A percentile compares a stretch with the other conserved stretches of the same genome.
These are phyloP conservation scores for Bugula neritina DNA, from an alignment of 2,888 invertebrate genomes.

Conservation along the genomic window DNA sequence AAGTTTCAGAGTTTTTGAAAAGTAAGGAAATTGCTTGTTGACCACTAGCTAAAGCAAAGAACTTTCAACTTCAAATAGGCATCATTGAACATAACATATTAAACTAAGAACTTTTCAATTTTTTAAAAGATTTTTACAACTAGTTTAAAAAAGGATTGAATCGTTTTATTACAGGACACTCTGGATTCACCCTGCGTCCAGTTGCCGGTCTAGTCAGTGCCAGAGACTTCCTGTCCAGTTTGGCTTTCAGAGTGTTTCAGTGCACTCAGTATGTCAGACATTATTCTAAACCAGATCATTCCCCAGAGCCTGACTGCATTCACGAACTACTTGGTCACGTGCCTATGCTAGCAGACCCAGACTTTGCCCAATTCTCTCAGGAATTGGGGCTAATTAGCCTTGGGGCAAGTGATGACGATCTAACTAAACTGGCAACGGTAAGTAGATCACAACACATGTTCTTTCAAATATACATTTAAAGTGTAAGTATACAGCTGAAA, in stretches of 20 bases:
- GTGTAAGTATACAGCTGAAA: no score
- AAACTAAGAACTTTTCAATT: no score
- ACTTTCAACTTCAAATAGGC: no score
- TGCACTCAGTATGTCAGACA: conserved; percentile 99
- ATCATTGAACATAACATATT: no score
- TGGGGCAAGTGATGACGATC: conserved; percentile 91
- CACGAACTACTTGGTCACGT: conserved; percentile 94
- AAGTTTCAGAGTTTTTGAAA: conserved; percentile 86
- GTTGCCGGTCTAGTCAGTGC: conserved; percentile 95
- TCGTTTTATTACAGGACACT: conserved; percentile 73
- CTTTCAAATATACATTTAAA: no score
- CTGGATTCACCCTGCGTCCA: conserved; percentile 91
- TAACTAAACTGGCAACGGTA: conserved; percentile 92
- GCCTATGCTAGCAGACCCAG: conserved; percentile 89
- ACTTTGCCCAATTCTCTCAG: conserved; percentile 93
- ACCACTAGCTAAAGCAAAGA: no score
- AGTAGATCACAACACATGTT: no score
- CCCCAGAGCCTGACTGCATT: conserved; percentile 81
- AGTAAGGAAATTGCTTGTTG: conserved; percentile 57
- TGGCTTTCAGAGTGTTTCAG: conserved; percentile 98
- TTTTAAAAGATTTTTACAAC: no score
- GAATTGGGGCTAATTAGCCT: conserved; percentile 93
- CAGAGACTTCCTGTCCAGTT: conserved; percentile 92
- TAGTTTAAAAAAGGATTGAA: no score
- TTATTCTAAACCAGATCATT: conserved; percentile 93